Evolutionary conservation across 2,797 vertebrate genomes (phyloP), one percentile per base, ranked within the genome.

Genomic region (Sebastes iracundus): DNA sequence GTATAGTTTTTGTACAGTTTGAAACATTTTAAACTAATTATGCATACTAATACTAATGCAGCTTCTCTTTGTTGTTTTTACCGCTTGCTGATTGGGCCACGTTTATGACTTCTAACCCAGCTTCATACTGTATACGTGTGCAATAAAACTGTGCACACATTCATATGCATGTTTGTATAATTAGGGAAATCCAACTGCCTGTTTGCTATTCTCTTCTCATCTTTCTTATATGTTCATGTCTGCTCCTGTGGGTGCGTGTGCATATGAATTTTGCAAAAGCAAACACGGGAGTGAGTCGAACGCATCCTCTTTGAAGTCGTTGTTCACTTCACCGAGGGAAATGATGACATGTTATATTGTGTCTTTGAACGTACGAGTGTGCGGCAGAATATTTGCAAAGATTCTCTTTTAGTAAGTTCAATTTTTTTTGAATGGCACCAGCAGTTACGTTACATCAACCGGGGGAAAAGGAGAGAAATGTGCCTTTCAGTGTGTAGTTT

Each of bases 301-400:
- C 7, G 2, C 42, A 56, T 49, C 12, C 75, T 52, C 88, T 92
- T 90, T 93, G 89, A 94, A 90, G 89, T 90, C 79, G 69, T 72
- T 73, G 67, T 83, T 89, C 61, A 63, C 74, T 64, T 66, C 62
- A 74, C 62, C 9, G 53, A 33, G 61, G 63, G 72, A 84, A 81
- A 73, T 72, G 53, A 63, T 77, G 61, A 77, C 65, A 76, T 38
- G 61, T 49, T 79, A 35, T 53, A 25, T 61, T 59, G 49, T 62
- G 30, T 63, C 64, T 83, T 83, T 77, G 22, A 60, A 35, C 42
- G 1, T 49, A n/a, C 4, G 27, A 62, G 52, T 28, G 23, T 33
- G 38, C 11, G 70, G 52, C 49, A 66, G 52, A 83, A 27, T 49
- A 72, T 72, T 64, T 59, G 7, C 27, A 75, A 77, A 46, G 28